phyloP scores from a whole-genome alignment of 2,888 invertebrate species.

The Dinocampus coccinellae region DNA sequence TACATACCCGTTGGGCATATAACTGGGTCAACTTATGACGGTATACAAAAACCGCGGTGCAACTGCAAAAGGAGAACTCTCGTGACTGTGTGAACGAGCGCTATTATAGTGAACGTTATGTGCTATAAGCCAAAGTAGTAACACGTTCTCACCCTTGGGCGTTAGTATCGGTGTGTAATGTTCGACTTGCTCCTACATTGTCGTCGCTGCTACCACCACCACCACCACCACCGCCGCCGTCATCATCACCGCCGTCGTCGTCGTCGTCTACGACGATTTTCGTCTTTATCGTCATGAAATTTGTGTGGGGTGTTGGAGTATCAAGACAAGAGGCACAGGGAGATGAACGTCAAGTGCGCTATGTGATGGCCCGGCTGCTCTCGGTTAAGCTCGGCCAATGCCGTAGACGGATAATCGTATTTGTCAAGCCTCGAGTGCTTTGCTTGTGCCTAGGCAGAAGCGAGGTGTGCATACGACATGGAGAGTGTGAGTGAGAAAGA shows the following conservation, averaged over 20 bases:
- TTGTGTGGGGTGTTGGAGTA: neutral
- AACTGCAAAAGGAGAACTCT: neutral
- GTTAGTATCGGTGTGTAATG: neutral
- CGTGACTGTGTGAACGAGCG: neutral
- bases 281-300: neutral
- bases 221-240: no score
- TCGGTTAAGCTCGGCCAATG: conserved; percentile 44
- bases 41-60: conserved; percentile 1
- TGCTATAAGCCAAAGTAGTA: neutral
- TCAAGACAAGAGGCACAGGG: neutral
- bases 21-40: conserved; percentile 29
- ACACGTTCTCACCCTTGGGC: neutral
- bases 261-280: neutral
- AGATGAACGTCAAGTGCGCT: conserved; percentile 26
- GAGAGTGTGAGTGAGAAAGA: neutral
- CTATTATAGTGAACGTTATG: neutral
- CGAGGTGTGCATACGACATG: conserved; percentile 23
- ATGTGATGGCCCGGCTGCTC: conserved; percentile 36
- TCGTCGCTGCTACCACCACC: no score
- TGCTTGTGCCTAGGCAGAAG: conserved; percentile 29
- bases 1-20: neutral
- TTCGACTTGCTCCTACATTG: neutral
- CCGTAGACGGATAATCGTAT: conserved; percentile 52
- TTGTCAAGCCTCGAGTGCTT: conserved; percentile 51
- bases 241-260: neutral